Evolutionary conservation across 1,140 invertebrate species (phyloP).

Genomic region (Wiebesia pumilae): DNA sequence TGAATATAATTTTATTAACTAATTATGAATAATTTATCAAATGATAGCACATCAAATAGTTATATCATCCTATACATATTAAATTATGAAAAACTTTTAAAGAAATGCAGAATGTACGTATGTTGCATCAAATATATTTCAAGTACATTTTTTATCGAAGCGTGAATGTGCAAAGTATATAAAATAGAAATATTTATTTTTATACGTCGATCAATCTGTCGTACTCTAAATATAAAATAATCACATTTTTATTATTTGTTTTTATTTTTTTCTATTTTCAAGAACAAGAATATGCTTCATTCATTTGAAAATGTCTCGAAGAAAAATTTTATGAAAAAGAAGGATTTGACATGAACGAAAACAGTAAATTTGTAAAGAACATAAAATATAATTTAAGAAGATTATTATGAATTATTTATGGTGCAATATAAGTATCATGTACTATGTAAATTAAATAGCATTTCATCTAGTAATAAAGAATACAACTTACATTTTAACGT

Average conservation of each 20-base stretch:
- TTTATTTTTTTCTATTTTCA: not conserved
- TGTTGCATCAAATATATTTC: too few species aligned
- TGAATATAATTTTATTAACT: not conserved
- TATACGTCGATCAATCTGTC: not conserved
- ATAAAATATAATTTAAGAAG: not conserved
- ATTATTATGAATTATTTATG: constrained; percentile 12
- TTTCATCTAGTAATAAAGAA: not conserved
- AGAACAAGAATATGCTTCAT: not conserved
- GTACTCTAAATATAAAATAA: not conserved
- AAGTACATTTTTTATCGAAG: too few species aligned
- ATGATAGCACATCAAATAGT: too few species aligned
- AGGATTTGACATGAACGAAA: not conserved
- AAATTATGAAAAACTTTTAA: too few species aligned
- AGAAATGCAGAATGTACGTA: too few species aligned
- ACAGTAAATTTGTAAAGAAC: not conserved
- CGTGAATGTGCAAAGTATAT: too few species aligned
- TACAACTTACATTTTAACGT: not conserved
- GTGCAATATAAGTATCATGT: not conserved
- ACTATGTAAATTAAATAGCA: not conserved
- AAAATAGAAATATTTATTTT: not conserved
- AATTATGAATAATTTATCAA: not conserved
- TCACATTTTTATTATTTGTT: too few species aligned
- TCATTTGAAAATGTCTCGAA: not conserved
- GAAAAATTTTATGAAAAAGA: not conserved
- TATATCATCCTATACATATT: too few species aligned